Evolutionary conservation across 2,888 invertebrate genomes (phyloP).

Genomic region (Chymomyza amoena): DNA sequence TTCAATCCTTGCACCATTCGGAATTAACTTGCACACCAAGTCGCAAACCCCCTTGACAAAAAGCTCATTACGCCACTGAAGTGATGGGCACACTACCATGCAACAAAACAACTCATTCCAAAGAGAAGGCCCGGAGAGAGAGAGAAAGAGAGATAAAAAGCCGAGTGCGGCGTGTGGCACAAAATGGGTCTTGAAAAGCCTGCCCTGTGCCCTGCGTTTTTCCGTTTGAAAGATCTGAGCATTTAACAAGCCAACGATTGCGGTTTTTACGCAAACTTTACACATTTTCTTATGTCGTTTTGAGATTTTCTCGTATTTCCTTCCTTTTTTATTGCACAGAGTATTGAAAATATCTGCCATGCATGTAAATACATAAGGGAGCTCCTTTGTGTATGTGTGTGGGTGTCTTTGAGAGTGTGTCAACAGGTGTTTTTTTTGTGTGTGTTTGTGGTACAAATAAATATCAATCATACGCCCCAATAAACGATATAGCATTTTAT

Average conservation of each 20-base stretch:
- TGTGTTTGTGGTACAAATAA: constrained; percentile 62
- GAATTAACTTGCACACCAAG: too few species aligned
- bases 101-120: too few species aligned
- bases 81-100: too few species aligned
- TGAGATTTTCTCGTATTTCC: not conserved
- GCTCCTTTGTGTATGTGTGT: not conserved
- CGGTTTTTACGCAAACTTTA: constrained; percentile 69
- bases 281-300: constrained; percentile 61
- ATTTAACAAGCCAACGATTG: constrained; percentile 60
- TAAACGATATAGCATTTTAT: constrained; percentile 8
- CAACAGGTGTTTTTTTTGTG: constrained; percentile 63
- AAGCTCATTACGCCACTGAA: too few species aligned
- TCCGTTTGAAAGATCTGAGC: constrained; percentile 51
- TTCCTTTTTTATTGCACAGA: constrained; percentile 52
- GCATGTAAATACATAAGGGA: not conserved
- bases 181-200: constrained; percentile 29
- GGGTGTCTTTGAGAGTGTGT: not conserved
- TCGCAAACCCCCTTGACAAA: too few species aligned
- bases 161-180: constrained; percentile 24
- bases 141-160: not conserved
- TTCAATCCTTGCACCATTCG: too few species aligned
- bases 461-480: constrained; percentile 68
- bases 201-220: constrained; percentile 15
- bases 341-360: constrained; percentile 62
- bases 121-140: too few species aligned